Base-by-base conservation (phyloP, 2,113 vertebrate genomes). In the Tachuris rubrigastra region DNA sequence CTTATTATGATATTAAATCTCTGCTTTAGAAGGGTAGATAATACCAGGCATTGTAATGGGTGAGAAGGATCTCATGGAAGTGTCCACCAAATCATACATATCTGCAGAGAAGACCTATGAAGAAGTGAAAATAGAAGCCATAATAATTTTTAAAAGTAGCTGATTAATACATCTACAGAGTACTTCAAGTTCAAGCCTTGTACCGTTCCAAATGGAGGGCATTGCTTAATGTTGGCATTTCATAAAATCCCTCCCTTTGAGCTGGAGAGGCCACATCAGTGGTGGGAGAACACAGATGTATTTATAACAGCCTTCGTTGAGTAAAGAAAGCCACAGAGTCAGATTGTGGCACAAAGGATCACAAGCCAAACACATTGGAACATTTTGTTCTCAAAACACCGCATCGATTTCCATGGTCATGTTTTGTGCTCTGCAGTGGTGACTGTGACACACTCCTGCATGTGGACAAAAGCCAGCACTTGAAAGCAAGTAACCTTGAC, bases 161-260 rank as follows among this genome's bases (percentile, higher is more conserved):
- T 44, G 55, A 74, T 80, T 86, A 86, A 80, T 66, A 2, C 13
- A 77, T 42, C 53, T 83, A 49, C 74, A 78, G 49, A 22, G 42
- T 49, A 62, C 33, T 83, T 79, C 58, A 87, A 93, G 33, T 69
- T 91, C 74, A 90, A 74, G 21, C 9, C 50, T 79, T 46, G 22
- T 46, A 39, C 2, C 6, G 7, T 59, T 88, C 59, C 72, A 91
- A 79, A 55, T 6, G 14, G 59, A 55, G 46, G 59, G 18, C 67
- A 69, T 93, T 94, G 87, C 85, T 91, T 90, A 94, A 91, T 46
- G 33, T 14, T 50, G 78, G 75, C 21, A 35, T 96, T 87, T 89
- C 82, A 83, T 62, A 62, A 94, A 83, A 39, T 58, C 42, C 42
- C 46, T 83, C 82, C 37, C 50, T 69, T 89, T 73, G 58, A 85